Base-by-base conservation (phyloP, 2,888 invertebrate genomes). In the Clunio marinus region DNA sequence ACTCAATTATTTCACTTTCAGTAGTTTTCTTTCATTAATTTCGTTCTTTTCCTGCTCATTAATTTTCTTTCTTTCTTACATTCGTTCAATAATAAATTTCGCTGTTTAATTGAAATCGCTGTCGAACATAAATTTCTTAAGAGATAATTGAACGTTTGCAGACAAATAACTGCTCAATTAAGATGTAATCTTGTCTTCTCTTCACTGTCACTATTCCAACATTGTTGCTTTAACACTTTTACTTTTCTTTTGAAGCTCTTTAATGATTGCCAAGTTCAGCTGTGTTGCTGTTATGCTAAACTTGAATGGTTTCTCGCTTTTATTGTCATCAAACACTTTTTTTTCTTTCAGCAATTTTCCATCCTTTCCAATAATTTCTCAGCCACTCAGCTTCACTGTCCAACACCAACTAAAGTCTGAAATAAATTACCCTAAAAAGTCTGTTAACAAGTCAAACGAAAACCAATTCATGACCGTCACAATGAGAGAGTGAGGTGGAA, bases 231-330 rank as follows among this genome's bases (percentile, higher is more conserved):
- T 51, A 5, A 2, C 25, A 57, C 57, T 57, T 57, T 57, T 57
- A 57, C 57, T 57, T 57, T 57, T 27, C 27, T 51, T 51, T 7
- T 20, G 20, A 51, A 51, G 22, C n/a, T n/a, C n/a, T n/a, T n/a
- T n/a, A n/a, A n/a, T n/a, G n/a, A n/a, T n/a, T 22, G 25, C 57
- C 2, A 27, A 32, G 32, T 10, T 32, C 32, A 10, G 10, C 10
- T 32, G 4, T 10, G 32, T 7, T 10, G 10, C 32, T 32, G 32
- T 7, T 7, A 32, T 7, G 4, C 10, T 32, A 32, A 7, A 7
- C 10, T 10, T 4, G 5, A 10, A 7, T 32, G 4, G n/a, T 51
- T 51, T 51, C 57, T 24, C 27, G 13, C 57, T 51, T 5, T 17
- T 24, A 22, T 7, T 20, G 24, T n/a, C 10, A 57, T 24, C 15